These are phyloP conservation scores for Melanotaenia pygmaea DNA, from an alignment of 2,797 vertebrate species.

Conservation along the genomic window DNA sequence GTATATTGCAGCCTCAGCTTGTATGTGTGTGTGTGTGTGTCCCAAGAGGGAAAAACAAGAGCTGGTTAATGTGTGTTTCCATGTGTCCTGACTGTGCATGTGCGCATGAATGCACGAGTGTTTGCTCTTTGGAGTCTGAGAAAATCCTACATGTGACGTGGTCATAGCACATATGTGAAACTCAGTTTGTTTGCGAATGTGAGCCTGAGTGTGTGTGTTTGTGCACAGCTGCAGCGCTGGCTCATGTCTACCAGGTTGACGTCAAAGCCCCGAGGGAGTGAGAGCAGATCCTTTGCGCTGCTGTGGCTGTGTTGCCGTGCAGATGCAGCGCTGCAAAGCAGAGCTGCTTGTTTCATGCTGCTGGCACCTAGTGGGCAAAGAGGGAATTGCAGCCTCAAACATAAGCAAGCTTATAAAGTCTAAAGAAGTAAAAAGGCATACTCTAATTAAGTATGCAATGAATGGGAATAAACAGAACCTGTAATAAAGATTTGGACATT, in stretches of 20 bases:
- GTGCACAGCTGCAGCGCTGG: constrained; percentile 50
- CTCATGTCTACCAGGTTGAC: constrained; percentile 54
- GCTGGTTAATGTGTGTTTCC: constrained; percentile 5
- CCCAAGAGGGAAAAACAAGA: constrained; percentile 10
- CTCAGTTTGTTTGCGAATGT: constrained; percentile 3
- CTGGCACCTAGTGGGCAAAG: constrained; percentile 58
- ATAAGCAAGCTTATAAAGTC: neutral
- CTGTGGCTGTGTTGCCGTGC: constrained; percentile 43
- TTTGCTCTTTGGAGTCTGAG: constrained; percentile 22
- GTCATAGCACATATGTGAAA: constrained; percentile 20
- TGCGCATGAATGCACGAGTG: constrained; percentile 1
- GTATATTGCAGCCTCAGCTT: neutral
- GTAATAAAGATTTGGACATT: too few species aligned
- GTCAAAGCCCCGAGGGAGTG: constrained; percentile 56
- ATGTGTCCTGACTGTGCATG: constrained; percentile 3
- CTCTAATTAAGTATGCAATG: neutral
- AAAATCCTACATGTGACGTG: constrained; percentile 40
- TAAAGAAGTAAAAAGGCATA: neutral
- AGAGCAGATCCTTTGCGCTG: constrained; percentile 49
- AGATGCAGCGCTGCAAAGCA: constrained; percentile 28
- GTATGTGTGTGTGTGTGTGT: constrained; percentile 4
- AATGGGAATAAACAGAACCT: neutral
- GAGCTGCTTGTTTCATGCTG: constrained; percentile 4
- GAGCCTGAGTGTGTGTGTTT: constrained; percentile 10
- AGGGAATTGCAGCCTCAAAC: constrained; percentile 3